These are phyloP conservation scores for Micromys minutus DNA, from an alignment of 2,113 vertebrate species.

Conservation along the genomic window DNA sequence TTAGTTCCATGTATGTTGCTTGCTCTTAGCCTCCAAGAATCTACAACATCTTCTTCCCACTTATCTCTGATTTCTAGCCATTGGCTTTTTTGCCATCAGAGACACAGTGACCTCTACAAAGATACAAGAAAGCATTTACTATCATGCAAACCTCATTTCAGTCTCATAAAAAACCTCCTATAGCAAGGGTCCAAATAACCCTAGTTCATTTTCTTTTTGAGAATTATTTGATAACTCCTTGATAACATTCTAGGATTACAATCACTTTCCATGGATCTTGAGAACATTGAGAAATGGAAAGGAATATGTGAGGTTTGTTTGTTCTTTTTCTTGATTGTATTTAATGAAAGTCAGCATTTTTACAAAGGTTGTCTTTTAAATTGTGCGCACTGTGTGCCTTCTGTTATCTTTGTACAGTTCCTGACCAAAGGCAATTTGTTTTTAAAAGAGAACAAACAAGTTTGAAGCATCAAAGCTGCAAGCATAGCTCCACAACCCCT, in stretches of 20 bases:
- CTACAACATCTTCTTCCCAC: neutral
- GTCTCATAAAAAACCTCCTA: constrained; percentile 24
- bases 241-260: constrained; percentile 45
- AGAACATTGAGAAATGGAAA: constrained; percentile 63
- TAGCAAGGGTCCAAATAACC: constrained; percentile 11
- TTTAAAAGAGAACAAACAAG: constrained; percentile 12
- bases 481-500: neutral
- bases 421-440: constrained; percentile 32
- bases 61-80: neutral
- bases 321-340: constrained; percentile 53
- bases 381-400: constrained; percentile 65
- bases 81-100: neutral
- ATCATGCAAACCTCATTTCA: constrained; percentile 11
- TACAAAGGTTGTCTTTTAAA: constrained; percentile 45
- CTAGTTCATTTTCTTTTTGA: constrained; percentile 29
- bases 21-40: neutral
- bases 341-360: constrained; percentile 56
- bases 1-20: neutral
- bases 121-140: constrained; percentile 24
- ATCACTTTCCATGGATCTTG: constrained; percentile 41
- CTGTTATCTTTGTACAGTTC: constrained; percentile 52
- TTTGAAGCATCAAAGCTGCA: neutral
- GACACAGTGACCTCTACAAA: neutral
- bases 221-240: constrained; percentile 56
- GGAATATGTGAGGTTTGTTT: constrained; percentile 46